These are phyloP conservation scores for Tetraneura akinire DNA, from an alignment of 1,140 invertebrate species.

Conservation along the genomic window DNA sequence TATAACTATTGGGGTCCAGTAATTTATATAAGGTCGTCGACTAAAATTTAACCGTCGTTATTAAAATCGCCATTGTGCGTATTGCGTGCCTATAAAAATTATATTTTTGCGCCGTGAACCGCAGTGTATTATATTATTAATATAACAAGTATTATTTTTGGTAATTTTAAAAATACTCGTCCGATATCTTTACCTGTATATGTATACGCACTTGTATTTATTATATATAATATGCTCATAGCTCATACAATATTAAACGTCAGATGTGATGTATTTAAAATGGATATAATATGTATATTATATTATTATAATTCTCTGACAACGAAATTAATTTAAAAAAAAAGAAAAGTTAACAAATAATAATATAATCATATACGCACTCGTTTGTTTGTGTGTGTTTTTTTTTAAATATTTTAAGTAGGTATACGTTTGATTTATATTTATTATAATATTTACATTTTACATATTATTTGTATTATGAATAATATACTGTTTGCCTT, in stretches of 20 bases:
- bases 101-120: too few species aligned
- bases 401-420: conserved; percentile 7
- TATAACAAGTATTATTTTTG: background rate
- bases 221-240: background rate
- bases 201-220: background rate
- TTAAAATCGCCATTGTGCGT: too few species aligned
- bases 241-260: conserved; percentile 18
- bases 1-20: too few species aligned
- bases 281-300: too few species aligned
- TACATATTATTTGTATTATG: conserved; percentile 20
- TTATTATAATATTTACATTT: conserved; percentile 25
- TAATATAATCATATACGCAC: background rate
- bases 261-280: conserved; percentile 9
- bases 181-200: too few species aligned
- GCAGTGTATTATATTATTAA: background rate
- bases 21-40: too few species aligned
- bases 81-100: too few species aligned
- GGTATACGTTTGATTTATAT: conserved; percentile 23
- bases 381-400: background rate
- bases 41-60: too few species aligned
- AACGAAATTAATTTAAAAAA: conserved; percentile 6
- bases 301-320: conserved; percentile 14
- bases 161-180: background rate
- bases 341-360: conserved; percentile 27
- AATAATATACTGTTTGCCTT: background rate